Evolutionary conservation across 2,113 vertebrate species (phyloP).

Genomic region (Tachysurus vachellii): DNA sequence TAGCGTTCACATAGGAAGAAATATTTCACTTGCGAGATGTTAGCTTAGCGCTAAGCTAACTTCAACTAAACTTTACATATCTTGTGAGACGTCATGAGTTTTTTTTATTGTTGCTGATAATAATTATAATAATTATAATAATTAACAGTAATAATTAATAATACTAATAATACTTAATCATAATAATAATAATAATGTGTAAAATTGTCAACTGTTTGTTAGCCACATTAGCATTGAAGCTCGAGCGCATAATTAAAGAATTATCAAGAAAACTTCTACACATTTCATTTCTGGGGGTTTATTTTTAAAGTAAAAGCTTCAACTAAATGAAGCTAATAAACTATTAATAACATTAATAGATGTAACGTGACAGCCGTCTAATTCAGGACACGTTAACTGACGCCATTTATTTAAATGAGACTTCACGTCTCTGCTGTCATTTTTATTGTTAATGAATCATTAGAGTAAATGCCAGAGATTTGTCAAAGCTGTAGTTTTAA

Average conservation of each 20-base stretch:
- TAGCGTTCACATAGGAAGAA: too few species aligned
- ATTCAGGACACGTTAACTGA: background rate
- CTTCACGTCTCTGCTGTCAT: background rate
- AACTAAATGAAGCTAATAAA: background rate
- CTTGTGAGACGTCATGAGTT: background rate
- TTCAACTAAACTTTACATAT: background rate
- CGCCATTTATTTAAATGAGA: background rate
- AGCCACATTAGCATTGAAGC: background rate
- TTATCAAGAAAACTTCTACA: background rate
- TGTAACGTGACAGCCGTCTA: background rate
- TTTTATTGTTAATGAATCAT: background rate
- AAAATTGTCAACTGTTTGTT: background rate
- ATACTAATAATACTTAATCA: too few species aligned
- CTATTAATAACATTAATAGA: background rate
- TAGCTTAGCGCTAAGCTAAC: background rate
- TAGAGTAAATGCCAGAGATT: slow-evolving; percentile 38
- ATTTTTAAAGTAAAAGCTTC: background rate
- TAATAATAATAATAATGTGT: too few species aligned
- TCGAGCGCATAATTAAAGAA: background rate
- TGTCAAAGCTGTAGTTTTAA: slow-evolving; percentile 37
- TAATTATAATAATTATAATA: too few species aligned
- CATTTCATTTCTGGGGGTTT: background rate
- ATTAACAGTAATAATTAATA: too few species aligned
- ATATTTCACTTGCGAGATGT: too few species aligned
- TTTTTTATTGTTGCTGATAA: too few species aligned